These are phyloP conservation scores for Ernsta delagoae DNA, from an alignment of 2,888 invertebrate species.

Conservation along the genomic window DNA sequence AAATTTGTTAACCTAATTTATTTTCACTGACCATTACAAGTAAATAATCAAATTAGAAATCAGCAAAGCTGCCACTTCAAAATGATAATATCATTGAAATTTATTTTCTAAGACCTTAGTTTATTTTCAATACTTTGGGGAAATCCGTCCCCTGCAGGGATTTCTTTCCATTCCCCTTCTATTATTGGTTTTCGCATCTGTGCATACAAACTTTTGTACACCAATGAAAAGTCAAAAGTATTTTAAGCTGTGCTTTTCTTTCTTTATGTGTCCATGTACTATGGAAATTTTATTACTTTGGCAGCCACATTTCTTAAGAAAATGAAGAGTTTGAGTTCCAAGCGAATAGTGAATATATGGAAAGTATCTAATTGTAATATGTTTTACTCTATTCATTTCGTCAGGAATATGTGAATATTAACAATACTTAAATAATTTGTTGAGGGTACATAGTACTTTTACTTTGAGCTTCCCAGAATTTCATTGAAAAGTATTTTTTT, in stretches of 20 bases:
- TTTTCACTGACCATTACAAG: too few species aligned
- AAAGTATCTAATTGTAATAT: neutral
- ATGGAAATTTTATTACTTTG: slow-evolving; percentile 25
- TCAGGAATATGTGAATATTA: too few species aligned
- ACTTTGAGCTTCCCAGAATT: too few species aligned
- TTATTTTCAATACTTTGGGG: slow-evolving; percentile 67
- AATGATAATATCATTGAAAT: slow-evolving; percentile 75
- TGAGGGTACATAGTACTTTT: too few species aligned
- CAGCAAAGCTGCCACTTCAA: slow-evolving; percentile 6
- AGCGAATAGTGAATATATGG: neutral
- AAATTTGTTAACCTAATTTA: too few species aligned
- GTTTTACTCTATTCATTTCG: too few species aligned
- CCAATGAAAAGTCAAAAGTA: slow-evolving; percentile 68
- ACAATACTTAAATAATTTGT: too few species aligned
- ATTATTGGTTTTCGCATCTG: slow-evolving; percentile 79
- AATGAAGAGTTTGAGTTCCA: neutral
- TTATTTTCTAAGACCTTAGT: slow-evolving; percentile 68
- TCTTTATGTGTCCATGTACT: slow-evolving; percentile 9
- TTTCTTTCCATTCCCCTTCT: slow-evolving; percentile 65
- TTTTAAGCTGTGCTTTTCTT: slow-evolving; percentile 54
- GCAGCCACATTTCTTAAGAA: slow-evolving; percentile 5
- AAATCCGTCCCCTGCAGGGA: slow-evolving; percentile 71
- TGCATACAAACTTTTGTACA: slow-evolving; percentile 74
- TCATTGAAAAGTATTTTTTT: too few species aligned
- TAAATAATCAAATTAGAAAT: neutral